Conservation (phyloP, 2,797 vertebrate genomes). For the Amblyraja radiata region DNA sequence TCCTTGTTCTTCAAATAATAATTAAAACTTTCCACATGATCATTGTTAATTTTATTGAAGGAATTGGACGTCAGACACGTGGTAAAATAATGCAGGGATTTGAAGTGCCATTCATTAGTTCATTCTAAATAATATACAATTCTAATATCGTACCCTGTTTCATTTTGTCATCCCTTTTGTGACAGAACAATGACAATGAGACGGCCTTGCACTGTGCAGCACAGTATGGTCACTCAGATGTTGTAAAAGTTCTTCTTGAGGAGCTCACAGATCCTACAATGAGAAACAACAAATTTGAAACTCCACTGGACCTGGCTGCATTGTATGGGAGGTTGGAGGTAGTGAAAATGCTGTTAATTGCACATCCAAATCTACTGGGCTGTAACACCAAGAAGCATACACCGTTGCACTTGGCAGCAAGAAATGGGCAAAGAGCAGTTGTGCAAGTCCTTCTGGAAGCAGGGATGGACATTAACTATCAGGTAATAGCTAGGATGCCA, state of each 20-base stretch:
- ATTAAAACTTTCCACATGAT: neutral
- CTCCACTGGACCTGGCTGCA: slow-evolving; percentile 86
- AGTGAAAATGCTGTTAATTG: slow-evolving; percentile 84
- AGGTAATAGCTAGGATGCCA: slow-evolving; percentile 58
- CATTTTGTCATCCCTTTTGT: slow-evolving; percentile 18
- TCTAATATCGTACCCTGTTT: too few relatives aligned
- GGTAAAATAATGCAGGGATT: neutral
- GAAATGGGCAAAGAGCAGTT: slow-evolving; percentile 83
- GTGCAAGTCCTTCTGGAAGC: slow-evolving; percentile 84
- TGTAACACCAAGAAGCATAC: slow-evolving; percentile 94
- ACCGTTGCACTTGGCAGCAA: slow-evolving; percentile 85
- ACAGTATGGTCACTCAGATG: slow-evolving; percentile 87
- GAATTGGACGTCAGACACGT: neutral
- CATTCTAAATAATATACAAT: neutral
- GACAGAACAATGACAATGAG: slow-evolving; percentile 96
- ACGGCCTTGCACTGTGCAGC: slow-evolving; percentile 93
- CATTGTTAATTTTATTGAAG: neutral
- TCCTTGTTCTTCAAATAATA: neutral
- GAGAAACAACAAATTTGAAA: slow-evolving; percentile 97
- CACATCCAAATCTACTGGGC: slow-evolving; percentile 90
- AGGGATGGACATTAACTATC: slow-evolving; percentile 96
- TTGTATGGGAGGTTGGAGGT: slow-evolving; percentile 94
- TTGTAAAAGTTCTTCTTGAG: slow-evolving; percentile 89
- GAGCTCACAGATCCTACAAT: slow-evolving; percentile 97
- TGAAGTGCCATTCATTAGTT: neutral